Evolutionary conservation across 2,797 vertebrate species (phyloP).

Genomic region (Hoplostethus mediterraneus): DNA sequence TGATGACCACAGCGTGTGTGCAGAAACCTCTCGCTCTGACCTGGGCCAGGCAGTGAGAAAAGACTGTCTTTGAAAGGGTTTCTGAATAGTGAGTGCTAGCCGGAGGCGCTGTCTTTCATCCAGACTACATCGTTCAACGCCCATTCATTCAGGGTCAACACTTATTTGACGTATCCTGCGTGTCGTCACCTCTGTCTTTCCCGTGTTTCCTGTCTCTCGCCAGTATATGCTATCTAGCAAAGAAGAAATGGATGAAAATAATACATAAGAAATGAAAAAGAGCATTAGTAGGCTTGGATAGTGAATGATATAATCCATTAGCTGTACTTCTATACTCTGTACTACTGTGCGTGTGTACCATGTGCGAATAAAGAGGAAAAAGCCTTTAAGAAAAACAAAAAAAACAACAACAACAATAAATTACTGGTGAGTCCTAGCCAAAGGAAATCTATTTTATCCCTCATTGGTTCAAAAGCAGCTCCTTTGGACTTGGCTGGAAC

Average conservation of each 20-base stretch:
- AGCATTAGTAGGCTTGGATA: too few relatives aligned
- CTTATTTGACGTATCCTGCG: neutral
- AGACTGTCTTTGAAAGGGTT: constrained; percentile 1
- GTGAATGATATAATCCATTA: too few relatives aligned
- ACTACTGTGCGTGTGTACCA: neutral
- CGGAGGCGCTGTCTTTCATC: neutral
- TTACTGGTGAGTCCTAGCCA: neutral
- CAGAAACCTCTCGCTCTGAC: neutral
- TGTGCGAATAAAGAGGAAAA: neutral
- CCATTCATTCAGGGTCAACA: constrained; percentile 16
- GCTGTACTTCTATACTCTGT: too few relatives aligned
- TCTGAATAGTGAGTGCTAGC: constrained; percentile 4
- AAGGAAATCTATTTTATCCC: constrained; percentile 8
- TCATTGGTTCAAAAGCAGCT: constrained; percentile 37
- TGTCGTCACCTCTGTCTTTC: neutral
- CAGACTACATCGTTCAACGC: neutral
- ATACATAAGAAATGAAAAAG: too few relatives aligned
- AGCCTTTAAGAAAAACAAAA: neutral
- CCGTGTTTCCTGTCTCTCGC: neutral
- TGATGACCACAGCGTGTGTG: neutral
- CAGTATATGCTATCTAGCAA: too few relatives aligned
- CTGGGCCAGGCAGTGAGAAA: neutral
- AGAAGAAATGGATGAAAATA: too few relatives aligned
- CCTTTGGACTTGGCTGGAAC: constrained; percentile 14
- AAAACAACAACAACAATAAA: neutral